Evolutionary conservation across 2,888 invertebrate species (phyloP).

Genomic region (Calameuta pallipes): DNA sequence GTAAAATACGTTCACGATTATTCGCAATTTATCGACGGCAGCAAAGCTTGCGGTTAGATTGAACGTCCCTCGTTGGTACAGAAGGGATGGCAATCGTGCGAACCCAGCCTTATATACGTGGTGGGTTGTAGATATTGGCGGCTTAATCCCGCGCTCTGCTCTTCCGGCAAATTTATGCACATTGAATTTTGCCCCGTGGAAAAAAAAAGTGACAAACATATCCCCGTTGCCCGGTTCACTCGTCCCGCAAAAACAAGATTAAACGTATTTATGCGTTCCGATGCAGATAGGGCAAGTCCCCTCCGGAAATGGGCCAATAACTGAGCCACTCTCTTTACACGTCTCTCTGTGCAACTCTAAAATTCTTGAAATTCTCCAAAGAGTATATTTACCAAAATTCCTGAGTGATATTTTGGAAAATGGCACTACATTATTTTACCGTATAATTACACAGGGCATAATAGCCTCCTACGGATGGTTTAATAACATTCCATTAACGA

Average conservation of each 20-base stretch:
- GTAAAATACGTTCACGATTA: not conserved
- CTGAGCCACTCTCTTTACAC: conserved; percentile 12
- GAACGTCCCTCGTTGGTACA: not conserved
- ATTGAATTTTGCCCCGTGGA: conserved; percentile 17
- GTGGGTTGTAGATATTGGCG: conserved; percentile 11
- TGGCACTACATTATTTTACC: not conserved
- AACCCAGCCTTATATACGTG: not conserved
- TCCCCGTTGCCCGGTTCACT: conserved; percentile 19
- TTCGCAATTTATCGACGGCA: not conserved
- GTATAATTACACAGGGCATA: not conserved
- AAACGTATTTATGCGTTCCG: conserved; percentile 42
- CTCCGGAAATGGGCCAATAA: conserved; percentile 39
- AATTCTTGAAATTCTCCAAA: not conserved
- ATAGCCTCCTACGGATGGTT: not conserved
- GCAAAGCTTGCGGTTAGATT: not conserved
- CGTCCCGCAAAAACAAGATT: conserved; percentile 39
- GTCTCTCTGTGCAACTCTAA: not conserved
- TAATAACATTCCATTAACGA: not conserved
- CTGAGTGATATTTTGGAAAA: not conserved
- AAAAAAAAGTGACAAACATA: conserved; percentile 22
- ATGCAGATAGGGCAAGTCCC: conserved; percentile 16
- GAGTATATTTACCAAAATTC: not conserved
- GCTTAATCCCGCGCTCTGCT: conserved; percentile 14
- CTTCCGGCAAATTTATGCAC: conserved; percentile 20
- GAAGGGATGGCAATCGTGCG: not conserved